Conservation (phyloP, 2,797 vertebrate species). For the Coreius guichenoti region DNA sequence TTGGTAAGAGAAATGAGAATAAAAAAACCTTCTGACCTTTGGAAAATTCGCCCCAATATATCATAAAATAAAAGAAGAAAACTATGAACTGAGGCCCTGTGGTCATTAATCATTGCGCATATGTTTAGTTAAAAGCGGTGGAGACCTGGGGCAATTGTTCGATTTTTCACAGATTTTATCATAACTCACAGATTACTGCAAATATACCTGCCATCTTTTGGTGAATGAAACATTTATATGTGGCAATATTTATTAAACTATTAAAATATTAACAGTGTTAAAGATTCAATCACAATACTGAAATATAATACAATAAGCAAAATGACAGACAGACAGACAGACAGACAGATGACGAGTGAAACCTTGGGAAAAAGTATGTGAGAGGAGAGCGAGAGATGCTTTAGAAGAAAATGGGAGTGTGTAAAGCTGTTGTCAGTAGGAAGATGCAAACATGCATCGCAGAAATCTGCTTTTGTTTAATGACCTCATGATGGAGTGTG, state of each 20-base stretch:
- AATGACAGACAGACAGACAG: too few relatives aligned
- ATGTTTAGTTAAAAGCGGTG: constrained; percentile 44
- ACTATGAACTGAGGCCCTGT: constrained; percentile 27
- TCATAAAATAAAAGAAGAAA: constrained; percentile 52
- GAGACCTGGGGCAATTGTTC: constrained; percentile 1
- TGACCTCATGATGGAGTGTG: constrained; percentile 50
- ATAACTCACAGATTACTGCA: constrained; percentile 7
- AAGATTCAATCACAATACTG: background rate
- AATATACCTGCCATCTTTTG: background rate
- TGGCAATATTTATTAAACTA: background rate
- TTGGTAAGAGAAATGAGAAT: constrained; percentile 71
- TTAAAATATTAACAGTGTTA: background rate
- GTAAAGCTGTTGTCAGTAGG: constrained; percentile 43
- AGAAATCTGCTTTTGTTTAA: constrained; percentile 51
- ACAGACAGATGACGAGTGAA: background rate
- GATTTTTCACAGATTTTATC: background rate
- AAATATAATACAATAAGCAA: background rate
- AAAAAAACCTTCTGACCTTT: constrained; percentile 54
- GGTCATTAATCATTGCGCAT: constrained; percentile 55
- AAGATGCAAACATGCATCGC: constrained; percentile 32
- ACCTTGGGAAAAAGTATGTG: constrained; percentile 30
- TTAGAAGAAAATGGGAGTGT: background rate
- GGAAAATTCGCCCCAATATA: constrained; percentile 38
- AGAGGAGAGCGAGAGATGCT: background rate
- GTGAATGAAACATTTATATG: background rate